Base-by-base conservation (phyloP, 2,797 vertebrate genomes). In the Passerculus sandwichensis region DNA sequence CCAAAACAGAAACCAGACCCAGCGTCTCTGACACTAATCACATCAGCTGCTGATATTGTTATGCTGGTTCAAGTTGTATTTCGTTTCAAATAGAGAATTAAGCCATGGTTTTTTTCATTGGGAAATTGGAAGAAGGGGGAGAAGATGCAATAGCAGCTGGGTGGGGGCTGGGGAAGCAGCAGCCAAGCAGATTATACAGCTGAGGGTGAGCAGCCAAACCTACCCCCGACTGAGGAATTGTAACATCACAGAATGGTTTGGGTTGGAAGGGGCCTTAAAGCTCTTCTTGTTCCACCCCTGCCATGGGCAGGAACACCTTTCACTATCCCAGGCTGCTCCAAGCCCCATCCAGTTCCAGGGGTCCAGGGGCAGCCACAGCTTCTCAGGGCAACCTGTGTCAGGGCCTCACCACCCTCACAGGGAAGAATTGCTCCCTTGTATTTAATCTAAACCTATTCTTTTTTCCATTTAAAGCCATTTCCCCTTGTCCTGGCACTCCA, bases 1-100 rank as follows among this genome's bases (percentile, higher is more conserved):
- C 88, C 84, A 94, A 90, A 93, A 91, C 90, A 95, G 91, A 96
- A 96, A 91, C 78, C 77, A 96, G 75, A 89, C 83, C 74, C 75
- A 82, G 57, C 20, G 11, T 92, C 77, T 91, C 90, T 94, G 77
- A 56, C 80, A 15, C 85, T 95, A 86, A 94, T 96, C 60, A 72
- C 91, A 65, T 93, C 87, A 91, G 73, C 81, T 94, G 87, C 75
- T 94, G 75, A 74, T 79, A 79, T 91, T 65, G 80, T 91, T 89
- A 34, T 21, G 38, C 64, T 89, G 69, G 38, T 79, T 96, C 59
- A 50, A 62, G 70, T 91, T 72, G 86, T 42, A 12, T 89, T 91
- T 5, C 1, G 6, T 60, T 74, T 92, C 76, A 44, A 30, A 36
- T 70, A 30, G 78, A 82, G 64, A 78, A 45, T 51, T 91, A 60